Evolutionary conservation across 2,113 vertebrate species (phyloP), one percentile per base, ranked within the genome.

Genomic region (Oostethus manadensis): DNA sequence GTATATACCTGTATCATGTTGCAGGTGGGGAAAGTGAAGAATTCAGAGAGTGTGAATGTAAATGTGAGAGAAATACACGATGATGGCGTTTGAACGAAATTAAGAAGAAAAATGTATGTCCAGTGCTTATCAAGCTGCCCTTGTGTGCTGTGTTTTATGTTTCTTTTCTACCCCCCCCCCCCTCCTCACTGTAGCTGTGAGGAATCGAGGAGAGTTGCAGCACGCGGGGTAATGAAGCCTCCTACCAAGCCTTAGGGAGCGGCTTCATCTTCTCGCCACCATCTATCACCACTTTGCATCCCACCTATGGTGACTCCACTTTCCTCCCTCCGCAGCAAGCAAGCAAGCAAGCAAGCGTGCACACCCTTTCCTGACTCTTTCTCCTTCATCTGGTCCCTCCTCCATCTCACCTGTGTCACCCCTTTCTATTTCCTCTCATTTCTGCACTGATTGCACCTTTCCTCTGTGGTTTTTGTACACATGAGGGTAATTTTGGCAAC

Each of bases 201-300:
- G 68, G 67, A 70, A 72, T 63, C 60, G 54, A 69, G 70, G 66
- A 60, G 51, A 38, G 50, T 56, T 69, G 51, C 65, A 73, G 71
- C 61, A 54, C 16, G 4, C 74, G 60, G 50, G 62, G 67, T 81
- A 84, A 84, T 85, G 74, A 85, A 77, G 72, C 70, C 72, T 79
- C 77, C 75, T 73, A 71, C 76, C 6, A 56, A 71, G 68, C 82
- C 84, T 68, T 56, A 46, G 79, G 79, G 81, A 14, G 70, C 69
- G 58, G 68, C 77, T 76, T 71, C 61, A 70, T 71, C 75, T 84
- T 70, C 14, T 64, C 60, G 61, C 57, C 51, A 58, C 63, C 67
- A 85, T 85, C 75, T 77, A 84, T 87, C 85, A 82, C 57, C 65
- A 17, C 58, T 68, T 51, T 3, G 16, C 62, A 69, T 65, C 68